Evolutionary conservation across 2,888 invertebrate species (phyloP).

Genomic region (Cataglyphis albicans): DNA sequence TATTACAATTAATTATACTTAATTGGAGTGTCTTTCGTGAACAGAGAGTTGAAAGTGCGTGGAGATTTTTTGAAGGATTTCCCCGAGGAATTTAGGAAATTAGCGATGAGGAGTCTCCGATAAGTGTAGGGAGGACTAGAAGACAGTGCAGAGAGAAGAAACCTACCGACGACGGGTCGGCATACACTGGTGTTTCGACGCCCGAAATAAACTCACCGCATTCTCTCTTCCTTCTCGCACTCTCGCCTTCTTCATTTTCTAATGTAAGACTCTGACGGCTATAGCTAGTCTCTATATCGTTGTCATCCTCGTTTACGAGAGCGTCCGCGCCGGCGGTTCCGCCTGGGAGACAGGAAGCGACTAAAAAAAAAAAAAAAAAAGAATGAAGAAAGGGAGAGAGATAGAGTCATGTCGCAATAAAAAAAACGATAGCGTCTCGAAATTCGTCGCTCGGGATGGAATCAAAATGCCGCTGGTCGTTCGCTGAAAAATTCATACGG

Average conservation of each 20-base stretch:
- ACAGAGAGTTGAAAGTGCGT: neutral
- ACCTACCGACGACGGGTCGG: conserved; percentile 64
- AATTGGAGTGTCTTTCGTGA: neutral
- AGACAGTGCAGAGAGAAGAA: conserved; percentile 53
- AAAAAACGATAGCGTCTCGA: neutral
- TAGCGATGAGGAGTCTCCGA: neutral
- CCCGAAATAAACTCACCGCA: conserved; percentile 83
- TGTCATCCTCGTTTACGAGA: conserved; percentile 57
- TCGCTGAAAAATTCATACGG: neutral
- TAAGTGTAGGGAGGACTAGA: conserved; percentile 6
- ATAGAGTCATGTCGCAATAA: conserved; percentile 34
- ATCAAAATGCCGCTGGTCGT: conserved; percentile 9
- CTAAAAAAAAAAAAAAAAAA: conserved; percentile 23
- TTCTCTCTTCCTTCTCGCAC: conserved; percentile 63
- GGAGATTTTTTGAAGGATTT: neutral
- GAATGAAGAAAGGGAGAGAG: neutral
- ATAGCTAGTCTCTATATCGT: conserved; percentile 26
- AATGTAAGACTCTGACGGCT: conserved; percentile 27
- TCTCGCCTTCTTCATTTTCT: conserved; percentile 45
- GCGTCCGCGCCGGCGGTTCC: conserved; percentile 22
- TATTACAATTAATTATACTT: neutral
- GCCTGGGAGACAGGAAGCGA: conserved; percentile 43
- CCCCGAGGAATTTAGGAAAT: conserved; percentile 30
- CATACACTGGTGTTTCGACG: conserved; percentile 76
- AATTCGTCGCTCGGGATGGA: conserved; percentile 1